Percentiles rank a stretch among this genome's conserved stretches.
Conservation (phyloP, 2,113 vertebrate genomes). For the Dipodomys ordii region DNA sequence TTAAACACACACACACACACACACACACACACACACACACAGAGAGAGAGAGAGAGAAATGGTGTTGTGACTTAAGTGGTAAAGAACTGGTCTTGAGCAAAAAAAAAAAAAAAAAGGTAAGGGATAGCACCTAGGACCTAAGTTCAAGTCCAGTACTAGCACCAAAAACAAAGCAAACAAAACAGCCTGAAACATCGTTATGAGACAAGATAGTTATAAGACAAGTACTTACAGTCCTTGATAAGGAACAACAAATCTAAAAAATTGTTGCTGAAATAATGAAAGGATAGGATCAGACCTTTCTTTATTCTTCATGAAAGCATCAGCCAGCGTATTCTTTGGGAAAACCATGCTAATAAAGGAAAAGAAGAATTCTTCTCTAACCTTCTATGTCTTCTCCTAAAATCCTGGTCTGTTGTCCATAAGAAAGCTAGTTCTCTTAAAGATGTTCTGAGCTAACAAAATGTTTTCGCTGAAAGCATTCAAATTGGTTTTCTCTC, state of each 20-base stretch:
- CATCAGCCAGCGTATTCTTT: not conserved
- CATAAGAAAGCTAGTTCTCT: constrained; percentile 11
- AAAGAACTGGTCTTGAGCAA: too few species aligned
- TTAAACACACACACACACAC: too few species aligned
- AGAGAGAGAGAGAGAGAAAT: too few species aligned
- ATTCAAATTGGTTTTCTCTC: not conserved
- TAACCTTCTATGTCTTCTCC: constrained; percentile 9
- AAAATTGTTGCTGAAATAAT: not conserved
- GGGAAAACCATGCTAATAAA: not conserved
- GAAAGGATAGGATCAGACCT: not conserved
- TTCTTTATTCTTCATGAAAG: not conserved
- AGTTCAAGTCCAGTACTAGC: too few species aligned
- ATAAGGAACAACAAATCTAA: not conserved
- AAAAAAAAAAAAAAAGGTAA: too few species aligned
- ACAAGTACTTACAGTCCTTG: not conserved
- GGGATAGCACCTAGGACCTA: too few species aligned
- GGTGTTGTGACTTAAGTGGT: too few species aligned
- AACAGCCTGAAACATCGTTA: not conserved
- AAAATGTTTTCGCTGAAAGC: constrained; percentile 36
- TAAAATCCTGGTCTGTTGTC: constrained; percentile 14
- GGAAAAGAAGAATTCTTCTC: not conserved
- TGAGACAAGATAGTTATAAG: not conserved
- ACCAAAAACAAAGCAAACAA: too few species aligned
- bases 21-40: too few species aligned
- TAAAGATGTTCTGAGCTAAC: constrained; percentile 42